These are phyloP conservation scores for Drosophila merina DNA, from an alignment of 2,888 invertebrate species.

Conservation along the genomic window DNA sequence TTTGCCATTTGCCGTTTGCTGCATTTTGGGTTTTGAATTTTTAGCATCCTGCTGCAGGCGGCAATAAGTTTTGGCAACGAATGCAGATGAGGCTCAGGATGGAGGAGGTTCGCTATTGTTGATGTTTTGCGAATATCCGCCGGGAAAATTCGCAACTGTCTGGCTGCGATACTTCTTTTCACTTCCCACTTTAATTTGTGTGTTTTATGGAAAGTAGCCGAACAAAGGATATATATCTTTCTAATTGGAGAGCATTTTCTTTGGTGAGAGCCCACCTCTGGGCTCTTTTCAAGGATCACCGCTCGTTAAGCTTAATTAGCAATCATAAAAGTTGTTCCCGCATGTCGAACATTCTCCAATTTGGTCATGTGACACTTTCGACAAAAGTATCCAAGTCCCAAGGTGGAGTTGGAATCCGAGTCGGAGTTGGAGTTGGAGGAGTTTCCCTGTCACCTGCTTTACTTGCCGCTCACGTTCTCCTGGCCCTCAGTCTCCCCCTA, in stretches of 20 bases:
- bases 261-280: slow-evolving; percentile 34
- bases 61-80: slow-evolving; percentile 47
- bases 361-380: slow-evolving; percentile 69
- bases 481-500: slow-evolving; percentile 10
- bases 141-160: slow-evolving; percentile 26
- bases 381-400: slow-evolving; percentile 16
- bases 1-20: slow-evolving; percentile 47
- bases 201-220: slow-evolving; percentile 1
- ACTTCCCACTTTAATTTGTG: slow-evolving; percentile 13
- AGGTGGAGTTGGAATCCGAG: neutral
- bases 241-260: slow-evolving; percentile 62
- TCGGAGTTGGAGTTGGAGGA: slow-evolving; percentile 1
- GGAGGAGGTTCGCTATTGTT: slow-evolving; percentile 20
- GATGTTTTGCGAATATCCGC: slow-evolving; percentile 5
- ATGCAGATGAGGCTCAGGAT: slow-evolving; percentile 29
- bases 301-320: slow-evolving; percentile 72
- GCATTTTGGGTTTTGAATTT: slow-evolving; percentile 11
- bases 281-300: slow-evolving; percentile 18
- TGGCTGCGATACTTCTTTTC: neutral
- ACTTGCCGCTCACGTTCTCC: slow-evolving; percentile 65
- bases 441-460: slow-evolving; percentile 44
- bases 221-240: slow-evolving; percentile 34
- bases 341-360: slow-evolving; percentile 31
- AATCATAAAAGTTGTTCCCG: slow-evolving; percentile 50
- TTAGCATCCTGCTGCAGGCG: slow-evolving; percentile 21